A percentile compares a stretch with the other conserved stretches of the same genome.
These are phyloP conservation scores for Abrostola tripartita DNA, from an alignment of 2,888 invertebrate genomes.

Conservation along the genomic window DNA sequence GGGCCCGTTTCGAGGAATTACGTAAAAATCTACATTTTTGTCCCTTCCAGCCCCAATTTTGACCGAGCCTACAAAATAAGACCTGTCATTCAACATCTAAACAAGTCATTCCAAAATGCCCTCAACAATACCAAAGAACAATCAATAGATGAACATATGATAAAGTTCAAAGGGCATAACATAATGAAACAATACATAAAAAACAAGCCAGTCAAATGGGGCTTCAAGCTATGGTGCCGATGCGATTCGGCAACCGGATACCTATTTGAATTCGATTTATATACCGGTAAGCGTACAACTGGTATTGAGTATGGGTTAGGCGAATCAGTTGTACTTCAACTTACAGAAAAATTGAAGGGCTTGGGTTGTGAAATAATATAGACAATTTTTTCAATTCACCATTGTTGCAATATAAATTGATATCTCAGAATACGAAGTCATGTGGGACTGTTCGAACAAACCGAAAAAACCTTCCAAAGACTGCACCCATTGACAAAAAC, in stretches of 20 bases:
- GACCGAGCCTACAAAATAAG: not conserved
- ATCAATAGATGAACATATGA: constrained; percentile 18
- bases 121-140: not conserved
- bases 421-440: not conserved
- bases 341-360: constrained; percentile 9
- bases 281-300: constrained; percentile 28
- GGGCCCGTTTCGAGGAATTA: not conserved
- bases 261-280: constrained; percentile 41
- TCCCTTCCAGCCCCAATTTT: not conserved
- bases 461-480: constrained; percentile 3
- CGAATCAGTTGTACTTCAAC: not conserved
- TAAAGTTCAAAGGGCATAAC: constrained; percentile 23
- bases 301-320: constrained; percentile 25
- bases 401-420: constrained; percentile 26
- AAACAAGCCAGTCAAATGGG: constrained; percentile 27
- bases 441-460: constrained; percentile 1
- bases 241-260: constrained; percentile 30
- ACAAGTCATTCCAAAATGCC: not conserved
- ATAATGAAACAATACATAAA: constrained; percentile 18
- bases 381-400: constrained; percentile 39
- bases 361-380: constrained; percentile 42
- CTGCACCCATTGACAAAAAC: constrained; percentile 2
- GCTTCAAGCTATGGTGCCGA: constrained; percentile 44
- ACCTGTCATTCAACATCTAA: not conserved
- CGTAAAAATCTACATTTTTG: not conserved